Conservation (phyloP, 2,113 vertebrate genomes). For the Ailuropoda melanoleuca region DNA sequence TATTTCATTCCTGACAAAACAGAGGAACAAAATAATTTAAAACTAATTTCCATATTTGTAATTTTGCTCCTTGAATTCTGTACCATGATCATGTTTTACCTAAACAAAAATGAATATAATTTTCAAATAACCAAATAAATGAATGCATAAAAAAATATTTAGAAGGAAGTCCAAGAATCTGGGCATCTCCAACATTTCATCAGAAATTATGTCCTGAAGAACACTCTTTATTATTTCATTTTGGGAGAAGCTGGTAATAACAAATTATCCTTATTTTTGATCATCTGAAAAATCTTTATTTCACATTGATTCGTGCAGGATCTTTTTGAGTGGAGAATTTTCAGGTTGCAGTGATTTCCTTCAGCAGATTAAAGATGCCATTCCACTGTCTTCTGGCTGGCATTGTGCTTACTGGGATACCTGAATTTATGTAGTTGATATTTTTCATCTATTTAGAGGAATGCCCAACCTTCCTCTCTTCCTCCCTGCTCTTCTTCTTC, state of each 20-base stretch:
- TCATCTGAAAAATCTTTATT: not conserved
- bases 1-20: not conserved
- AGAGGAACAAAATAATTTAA: not conserved
- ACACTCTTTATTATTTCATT: not conserved
- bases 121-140: not conserved
- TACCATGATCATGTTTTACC: not conserved
- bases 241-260: not conserved
- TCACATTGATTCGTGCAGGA: not conserved
- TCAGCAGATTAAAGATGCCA: not conserved
- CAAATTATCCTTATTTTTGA: not conserved
- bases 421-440: not conserved
- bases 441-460: not conserved
- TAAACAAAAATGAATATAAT: not conserved
- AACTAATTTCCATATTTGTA: not conserved
- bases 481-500: not conserved
- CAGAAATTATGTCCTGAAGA: not conserved
- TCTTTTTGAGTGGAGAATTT: not conserved
- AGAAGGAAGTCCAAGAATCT: not conserved
- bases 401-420: not conserved
- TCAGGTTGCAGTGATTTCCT: not conserved
- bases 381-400: not conserved
- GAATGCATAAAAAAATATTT: not conserved
- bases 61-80: not conserved
- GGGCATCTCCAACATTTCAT: not conserved
- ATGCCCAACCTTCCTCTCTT: not conserved